Conservation (phyloP, 2,888 invertebrate species). For the Nephrotoma flavescens region DNA sequence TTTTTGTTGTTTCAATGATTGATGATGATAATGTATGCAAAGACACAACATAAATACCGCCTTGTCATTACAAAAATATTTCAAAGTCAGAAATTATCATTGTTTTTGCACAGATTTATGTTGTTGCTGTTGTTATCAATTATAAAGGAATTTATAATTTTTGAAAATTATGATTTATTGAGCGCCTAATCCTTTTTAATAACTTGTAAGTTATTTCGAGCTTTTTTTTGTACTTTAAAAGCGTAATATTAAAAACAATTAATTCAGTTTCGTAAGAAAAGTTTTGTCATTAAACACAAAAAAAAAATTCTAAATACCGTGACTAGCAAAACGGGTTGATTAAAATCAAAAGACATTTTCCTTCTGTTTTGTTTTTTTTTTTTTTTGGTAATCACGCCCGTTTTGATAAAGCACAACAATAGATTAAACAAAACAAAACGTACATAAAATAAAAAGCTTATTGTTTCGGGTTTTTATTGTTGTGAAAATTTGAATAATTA, state of each 20-base stretch:
- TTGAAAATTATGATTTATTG: neutral
- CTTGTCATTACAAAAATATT: neutral
- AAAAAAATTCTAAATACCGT: neutral
- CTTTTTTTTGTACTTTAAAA: neutral
- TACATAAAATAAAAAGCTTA: neutral
- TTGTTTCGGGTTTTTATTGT: neutral
- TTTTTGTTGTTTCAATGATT: too few relatives aligned
- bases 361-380: neutral
- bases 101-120: neutral
- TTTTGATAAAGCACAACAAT: neutral
- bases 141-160: neutral
- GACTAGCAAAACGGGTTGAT: neutral
- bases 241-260: neutral
- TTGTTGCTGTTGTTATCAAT: neutral
- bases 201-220: neutral
- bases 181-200: neutral
- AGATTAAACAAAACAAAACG: neutral
- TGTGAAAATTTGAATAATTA: neutral
- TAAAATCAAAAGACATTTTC: neutral
- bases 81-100: neutral
- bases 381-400: neutral
- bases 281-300: neutral
- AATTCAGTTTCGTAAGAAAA: neutral
- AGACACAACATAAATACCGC: neutral
- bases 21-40: too few relatives aligned